Base-by-base conservation (phyloP, 2,113 vertebrate species). In the Corvus cornix region DNA sequence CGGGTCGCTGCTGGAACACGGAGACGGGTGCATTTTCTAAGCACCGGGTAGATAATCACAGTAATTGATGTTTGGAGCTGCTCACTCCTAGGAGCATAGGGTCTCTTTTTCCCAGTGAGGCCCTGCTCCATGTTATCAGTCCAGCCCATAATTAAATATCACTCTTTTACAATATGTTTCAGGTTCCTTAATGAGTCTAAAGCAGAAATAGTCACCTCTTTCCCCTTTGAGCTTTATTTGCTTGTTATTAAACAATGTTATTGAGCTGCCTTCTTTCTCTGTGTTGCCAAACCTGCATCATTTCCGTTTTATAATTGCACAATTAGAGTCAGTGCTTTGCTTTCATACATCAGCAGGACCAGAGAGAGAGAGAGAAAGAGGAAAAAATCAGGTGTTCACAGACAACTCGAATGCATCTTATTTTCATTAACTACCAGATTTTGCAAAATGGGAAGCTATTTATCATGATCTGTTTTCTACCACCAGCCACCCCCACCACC, bases 251-350 rank as follows among this genome's bases (percentile, higher is more conserved):
- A 98, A 98, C 98, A 98, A 98, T 98, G 98, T 98, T 98, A 98
- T 98, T 97, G 97, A 98, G 98, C 98, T 98, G 96, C 98, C 97
- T 98, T 97, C 97, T 97, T 98, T 98, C 98, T 98, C 97, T 97
- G 93, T 96, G 97, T 98, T 98, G 98, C 98, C 98, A 98, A 98
- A 98, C 98, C 98, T 98, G 97, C 97, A 98, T 98, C 97, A 98
- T 99, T 99, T 99, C 98, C 98, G 98, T 98, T 99, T 99, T 99
- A 98, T 99, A 99, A 99, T 99, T 99, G 98, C 98, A 97, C 99
- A 99, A 99, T 99, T 99, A 99, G 99, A 99, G 98, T 98, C 98
- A 98, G 98, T 95, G 98, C 98, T 98, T 97, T 98, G 98, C 98
- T 99, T 99, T 98, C 98, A 99, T 99, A 99, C 97, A 99, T 99